Evolutionary conservation across 2,888 invertebrate species (phyloP).

Genomic region (Agonopterix alstromeriana): DNA sequence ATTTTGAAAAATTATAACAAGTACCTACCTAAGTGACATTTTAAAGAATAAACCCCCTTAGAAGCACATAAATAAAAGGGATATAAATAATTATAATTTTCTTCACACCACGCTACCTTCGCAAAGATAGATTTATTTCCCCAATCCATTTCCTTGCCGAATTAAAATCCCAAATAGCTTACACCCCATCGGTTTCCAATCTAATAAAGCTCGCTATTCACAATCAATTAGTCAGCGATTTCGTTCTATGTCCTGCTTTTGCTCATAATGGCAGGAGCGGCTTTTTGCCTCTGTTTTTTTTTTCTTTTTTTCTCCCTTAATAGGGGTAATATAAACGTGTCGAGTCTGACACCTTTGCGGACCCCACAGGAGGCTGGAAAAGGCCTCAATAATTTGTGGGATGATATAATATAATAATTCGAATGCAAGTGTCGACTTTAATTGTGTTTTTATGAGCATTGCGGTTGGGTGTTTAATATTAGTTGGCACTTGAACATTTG

Average conservation of each 20-base stretch:
- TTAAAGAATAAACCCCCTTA: too few species aligned
- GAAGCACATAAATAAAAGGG: neutral
- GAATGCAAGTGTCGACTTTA: conserved; percentile 31
- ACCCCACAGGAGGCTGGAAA: conserved; percentile 64
- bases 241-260: conserved; percentile 43
- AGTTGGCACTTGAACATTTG: conserved; percentile 1
- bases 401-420: conserved; percentile 66
- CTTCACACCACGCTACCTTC: conserved; percentile 9
- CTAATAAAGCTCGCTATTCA: conserved; percentile 48
- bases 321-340: conserved; percentile 68
- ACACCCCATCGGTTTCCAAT: conserved; percentile 48
- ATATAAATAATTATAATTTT: conserved; percentile 11
- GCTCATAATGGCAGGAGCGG: conserved; percentile 43
- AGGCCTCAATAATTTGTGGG: conserved; percentile 58
- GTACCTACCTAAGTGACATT: too few species aligned
- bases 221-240: conserved; percentile 71
- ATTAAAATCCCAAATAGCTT: conserved; percentile 23
- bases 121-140: conserved; percentile 17
- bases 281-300: conserved; percentile 44
- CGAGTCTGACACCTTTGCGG: conserved; percentile 68
- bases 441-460: conserved; percentile 12
- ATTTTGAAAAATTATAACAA: too few species aligned
- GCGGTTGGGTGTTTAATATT: neutral
- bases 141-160: neutral
- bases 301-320: conserved; percentile 52